Conservation (phyloP, 1,140 invertebrate genomes). For the Meloidogyne floridensis region DNA sequence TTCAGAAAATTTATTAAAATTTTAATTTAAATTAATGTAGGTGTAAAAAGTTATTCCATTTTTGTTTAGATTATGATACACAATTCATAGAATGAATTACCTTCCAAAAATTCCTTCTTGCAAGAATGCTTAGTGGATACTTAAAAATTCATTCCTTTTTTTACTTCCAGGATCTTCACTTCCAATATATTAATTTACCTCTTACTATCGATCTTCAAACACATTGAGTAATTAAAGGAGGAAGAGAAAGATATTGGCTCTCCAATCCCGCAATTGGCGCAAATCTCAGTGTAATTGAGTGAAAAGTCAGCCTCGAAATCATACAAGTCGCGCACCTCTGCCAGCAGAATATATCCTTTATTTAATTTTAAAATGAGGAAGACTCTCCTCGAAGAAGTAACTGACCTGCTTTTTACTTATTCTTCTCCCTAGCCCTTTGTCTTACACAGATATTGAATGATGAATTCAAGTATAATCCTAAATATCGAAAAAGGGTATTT, state of each 20-base stretch:
- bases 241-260: background rate
- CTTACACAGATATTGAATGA: too few relatives aligned
- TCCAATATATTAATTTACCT: background rate
- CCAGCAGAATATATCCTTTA: background rate
- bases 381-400: background rate
- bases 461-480: too few relatives aligned
- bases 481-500: too few relatives aligned
- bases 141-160: too few relatives aligned
- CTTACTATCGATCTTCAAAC: conserved; percentile 4
- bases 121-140: too few relatives aligned
- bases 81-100: too few relatives aligned
- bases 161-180: background rate
- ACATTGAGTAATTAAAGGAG: background rate
- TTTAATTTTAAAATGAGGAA: background rate
- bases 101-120: too few relatives aligned
- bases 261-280: background rate
- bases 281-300: background rate
- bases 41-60: too few relatives aligned
- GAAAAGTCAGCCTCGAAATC: background rate
- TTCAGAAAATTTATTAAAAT: too few relatives aligned
- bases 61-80: too few relatives aligned
- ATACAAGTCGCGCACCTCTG: background rate
- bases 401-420: background rate
- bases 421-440: background rate
- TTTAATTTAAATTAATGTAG: too few relatives aligned